Base-by-base conservation (phyloP, 2,797 vertebrate species). In the Microhierax caerulescens region DNA sequence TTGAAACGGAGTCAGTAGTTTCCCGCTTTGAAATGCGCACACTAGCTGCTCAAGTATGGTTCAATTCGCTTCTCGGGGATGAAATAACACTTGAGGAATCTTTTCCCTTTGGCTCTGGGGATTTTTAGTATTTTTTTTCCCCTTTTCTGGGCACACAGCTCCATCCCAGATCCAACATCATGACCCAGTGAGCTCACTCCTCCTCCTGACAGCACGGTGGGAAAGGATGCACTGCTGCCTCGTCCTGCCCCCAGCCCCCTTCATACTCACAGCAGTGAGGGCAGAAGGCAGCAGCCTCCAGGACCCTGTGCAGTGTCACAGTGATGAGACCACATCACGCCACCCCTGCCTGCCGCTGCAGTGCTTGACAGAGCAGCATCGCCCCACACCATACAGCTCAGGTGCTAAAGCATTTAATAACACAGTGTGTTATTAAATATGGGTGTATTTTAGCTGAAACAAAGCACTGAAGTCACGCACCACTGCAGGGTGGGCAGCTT, bases 71-170 rank as follows among this genome's bases (percentile, higher is more conserved):
- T 30, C 83, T 50, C 1, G 0, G 43, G 21, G 4, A 86, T 63
- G 54, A 94, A 93, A 63, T 45, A 84, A 91, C 41, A 36, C 77
- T 67, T 19, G 24, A 69, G 50, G 80, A 93, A 88, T 88, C 56
- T 68, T 28, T 41, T 73, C 65, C 64, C 88, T 73, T 82, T 51
- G n/a, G 64, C 72, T 85, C 37, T 28, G 19, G 20, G 37, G 28
- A 79, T 65, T 54, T 82, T 67, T 51, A 79, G 79, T 73, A 50
- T 37, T 24, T 57, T 70, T 6, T 10, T 2, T 0, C 1, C 32
- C 5, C 22, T 76, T 79, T 84, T 54, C 85, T 88, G 47, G 56
- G 67, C 67, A 79, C 0, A 1, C 36, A 13, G 57, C 39, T 89
- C 65, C 19, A 27, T 69, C 74, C 39, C 48, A 27, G 51, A 60